A percentile compares a stretch with the other conserved stretches of the same genome.
phyloP scores from a whole-genome alignment of 2,113 vertebrate genomes.

The Geothlypis trichas region DNA sequence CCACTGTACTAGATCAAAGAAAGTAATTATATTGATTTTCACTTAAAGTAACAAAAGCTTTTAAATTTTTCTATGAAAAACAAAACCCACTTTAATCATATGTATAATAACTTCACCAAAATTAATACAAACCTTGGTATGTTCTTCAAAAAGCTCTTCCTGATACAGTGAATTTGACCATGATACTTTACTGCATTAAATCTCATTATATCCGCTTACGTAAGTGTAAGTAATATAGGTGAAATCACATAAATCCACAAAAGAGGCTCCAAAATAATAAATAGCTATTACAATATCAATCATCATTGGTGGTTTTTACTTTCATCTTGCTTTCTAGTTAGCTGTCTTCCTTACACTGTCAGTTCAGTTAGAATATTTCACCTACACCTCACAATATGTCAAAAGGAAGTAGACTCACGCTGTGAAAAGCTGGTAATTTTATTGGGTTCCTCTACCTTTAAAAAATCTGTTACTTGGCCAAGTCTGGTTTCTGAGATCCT shows the following conservation, averaged over 20 bases:
- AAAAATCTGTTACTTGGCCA: slow-evolving; percentile 84
- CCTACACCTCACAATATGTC: slow-evolving; percentile 88
- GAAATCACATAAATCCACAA: slow-evolving; percentile 69
- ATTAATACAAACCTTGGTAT: background rate
- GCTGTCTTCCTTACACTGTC: slow-evolving; percentile 82
- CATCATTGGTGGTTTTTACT: slow-evolving; percentile 72
- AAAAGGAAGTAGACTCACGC: slow-evolving; percentile 86
- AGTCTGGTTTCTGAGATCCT: slow-evolving; percentile 84
- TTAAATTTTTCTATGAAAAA: background rate
- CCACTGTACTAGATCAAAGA: background rate
- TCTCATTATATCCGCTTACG: slow-evolving; percentile 41
- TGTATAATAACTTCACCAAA: background rate
- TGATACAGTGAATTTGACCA: slow-evolving; percentile 15
- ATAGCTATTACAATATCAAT: slow-evolving; percentile 71
- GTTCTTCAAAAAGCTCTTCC: background rate
- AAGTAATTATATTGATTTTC: slow-evolving; percentile 12
- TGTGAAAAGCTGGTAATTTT: slow-evolving; percentile 88
- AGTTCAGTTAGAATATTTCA: slow-evolving; percentile 88
- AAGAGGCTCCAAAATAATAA: slow-evolving; percentile 66
- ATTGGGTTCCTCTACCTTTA: slow-evolving; percentile 85
- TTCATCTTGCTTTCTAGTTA: slow-evolving; percentile 81
- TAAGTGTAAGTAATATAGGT: slow-evolving; percentile 49
- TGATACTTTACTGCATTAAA: background rate
- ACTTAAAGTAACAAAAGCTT: background rate
- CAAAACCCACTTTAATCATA: background rate